Percentiles rank a stretch among this genome's conserved stretches.
phyloP scores from a whole-genome alignment of 2,888 invertebrate genomes.

The Autographa pulchrina region DNA sequence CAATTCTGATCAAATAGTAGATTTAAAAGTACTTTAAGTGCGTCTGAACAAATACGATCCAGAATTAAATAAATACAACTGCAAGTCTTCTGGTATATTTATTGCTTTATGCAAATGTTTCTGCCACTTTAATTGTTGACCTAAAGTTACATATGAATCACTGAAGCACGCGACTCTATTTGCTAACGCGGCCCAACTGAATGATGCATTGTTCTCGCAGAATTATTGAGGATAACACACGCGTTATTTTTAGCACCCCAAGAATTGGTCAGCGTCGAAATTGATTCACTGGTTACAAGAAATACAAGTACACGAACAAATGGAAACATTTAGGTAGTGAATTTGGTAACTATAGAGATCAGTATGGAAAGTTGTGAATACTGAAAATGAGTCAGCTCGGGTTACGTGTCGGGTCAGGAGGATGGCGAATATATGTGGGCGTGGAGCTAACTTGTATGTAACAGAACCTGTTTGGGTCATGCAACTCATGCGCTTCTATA shows the following conservation, averaged over 20 bases:
- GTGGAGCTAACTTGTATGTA: constrained; percentile 74
- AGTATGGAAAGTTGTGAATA: constrained; percentile 46
- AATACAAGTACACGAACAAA: constrained; percentile 5
- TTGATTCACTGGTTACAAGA: constrained; percentile 30
- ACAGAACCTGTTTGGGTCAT: constrained; percentile 86
- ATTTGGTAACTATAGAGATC: constrained; percentile 22
- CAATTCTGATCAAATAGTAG: too few species aligned
- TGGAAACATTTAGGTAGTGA: constrained; percentile 13
- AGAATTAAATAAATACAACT: neutral
- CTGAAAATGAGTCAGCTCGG: constrained; percentile 75
- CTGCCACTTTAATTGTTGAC: constrained; percentile 49
- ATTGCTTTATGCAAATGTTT: constrained; percentile 44
- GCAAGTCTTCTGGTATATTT: constrained; percentile 9
- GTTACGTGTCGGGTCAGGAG: constrained; percentile 77
- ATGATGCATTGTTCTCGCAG: constrained; percentile 73
- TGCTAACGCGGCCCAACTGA: constrained; percentile 67
- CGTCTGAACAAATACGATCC: neutral
- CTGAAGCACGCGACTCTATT: constrained; percentile 66
- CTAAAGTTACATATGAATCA: constrained; percentile 64
- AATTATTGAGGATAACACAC: constrained; percentile 65
- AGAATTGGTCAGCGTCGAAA: constrained; percentile 42
- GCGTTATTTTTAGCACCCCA: constrained; percentile 59
- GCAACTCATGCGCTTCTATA: constrained; percentile 84
- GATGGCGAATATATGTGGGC: constrained; percentile 79
- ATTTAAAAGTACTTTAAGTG: neutral